Percentiles rank a stretch among this genome's conserved stretches.
Conservation (phyloP, 1,140 invertebrate species). For the Polyergus mexicanus region DNA sequence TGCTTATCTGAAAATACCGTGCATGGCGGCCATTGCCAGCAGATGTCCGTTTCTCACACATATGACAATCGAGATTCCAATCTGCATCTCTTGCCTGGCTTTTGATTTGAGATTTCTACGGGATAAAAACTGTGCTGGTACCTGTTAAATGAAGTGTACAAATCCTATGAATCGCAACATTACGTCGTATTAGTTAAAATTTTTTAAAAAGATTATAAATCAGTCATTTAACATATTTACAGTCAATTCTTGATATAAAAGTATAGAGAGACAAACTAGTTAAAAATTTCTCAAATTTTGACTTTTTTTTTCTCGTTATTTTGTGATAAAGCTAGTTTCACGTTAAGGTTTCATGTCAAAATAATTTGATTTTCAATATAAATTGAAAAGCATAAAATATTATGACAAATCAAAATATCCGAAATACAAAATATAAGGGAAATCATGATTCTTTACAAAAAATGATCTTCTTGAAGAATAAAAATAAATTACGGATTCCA, state of each 20-base stretch:
- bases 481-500: no score
- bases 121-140: slow-evolving; percentile 23
- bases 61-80: slow-evolving; percentile 77
- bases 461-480: no score
- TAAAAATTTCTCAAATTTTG: not conserved
- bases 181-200: not conserved
- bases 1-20: slow-evolving; percentile 77
- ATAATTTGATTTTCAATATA: not conserved
- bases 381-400: no score
- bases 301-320: not conserved
- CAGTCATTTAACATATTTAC: not conserved
- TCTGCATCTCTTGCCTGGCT: slow-evolving; percentile 63
- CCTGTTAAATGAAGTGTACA: not conserved
- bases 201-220: not conserved
- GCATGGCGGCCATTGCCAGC: slow-evolving; percentile 72
- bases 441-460: no score
- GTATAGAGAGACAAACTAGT: not conserved
- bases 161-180: slow-evolving; percentile 5
- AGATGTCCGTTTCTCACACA: slow-evolving; percentile 81
- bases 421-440: no score
- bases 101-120: slow-evolving; percentile 52
- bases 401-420: no score
- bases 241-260: not conserved
- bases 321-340: not conserved
- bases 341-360: not conserved